Conservation (phyloP, 1,140 invertebrate species). For the Heliconius himera region DNA sequence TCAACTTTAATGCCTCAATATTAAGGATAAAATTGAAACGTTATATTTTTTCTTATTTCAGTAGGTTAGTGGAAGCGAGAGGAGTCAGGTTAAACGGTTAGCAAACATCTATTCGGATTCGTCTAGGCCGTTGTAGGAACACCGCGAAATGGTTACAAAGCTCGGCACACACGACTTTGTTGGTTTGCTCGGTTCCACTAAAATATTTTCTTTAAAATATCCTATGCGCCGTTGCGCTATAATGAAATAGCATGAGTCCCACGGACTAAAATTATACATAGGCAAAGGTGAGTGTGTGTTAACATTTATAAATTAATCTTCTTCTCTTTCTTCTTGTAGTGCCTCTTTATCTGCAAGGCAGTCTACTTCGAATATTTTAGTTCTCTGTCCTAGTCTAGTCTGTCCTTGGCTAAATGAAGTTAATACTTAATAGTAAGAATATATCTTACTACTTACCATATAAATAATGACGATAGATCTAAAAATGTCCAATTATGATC, state of each 20-base stretch:
- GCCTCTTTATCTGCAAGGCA: too few species aligned
- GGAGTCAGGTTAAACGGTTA: slow-evolving; percentile 71
- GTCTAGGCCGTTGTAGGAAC: slow-evolving; percentile 59
- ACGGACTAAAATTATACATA: neutral
- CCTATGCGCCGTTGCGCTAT: neutral
- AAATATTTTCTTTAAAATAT: slow-evolving; percentile 29
- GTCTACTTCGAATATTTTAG: too few species aligned
- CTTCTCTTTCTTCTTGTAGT: too few species aligned
- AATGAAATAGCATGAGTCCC: neutral
- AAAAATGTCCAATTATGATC: neutral
- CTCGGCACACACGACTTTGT: slow-evolving; percentile 58
- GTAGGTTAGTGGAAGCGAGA: slow-evolving; percentile 74
- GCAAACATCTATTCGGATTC: slow-evolving; percentile 68
- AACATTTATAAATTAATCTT: too few species aligned
- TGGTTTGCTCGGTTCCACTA: slow-evolving; percentile 54
- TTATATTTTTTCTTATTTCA: slow-evolving; percentile 59
- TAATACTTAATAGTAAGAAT: too few species aligned
- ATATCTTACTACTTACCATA: too few species aligned
- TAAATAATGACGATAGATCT: too few species aligned
- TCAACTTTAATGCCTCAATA: slow-evolving; percentile 45
- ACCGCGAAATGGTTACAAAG: slow-evolving; percentile 67
- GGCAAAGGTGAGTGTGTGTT: neutral
- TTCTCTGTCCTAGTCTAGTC: too few species aligned
- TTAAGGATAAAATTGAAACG: slow-evolving; percentile 51
- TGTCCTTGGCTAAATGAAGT: too few species aligned